Conservation (phyloP, 2,113 vertebrate species). For the Myrmophylax atrothorax region DNA sequence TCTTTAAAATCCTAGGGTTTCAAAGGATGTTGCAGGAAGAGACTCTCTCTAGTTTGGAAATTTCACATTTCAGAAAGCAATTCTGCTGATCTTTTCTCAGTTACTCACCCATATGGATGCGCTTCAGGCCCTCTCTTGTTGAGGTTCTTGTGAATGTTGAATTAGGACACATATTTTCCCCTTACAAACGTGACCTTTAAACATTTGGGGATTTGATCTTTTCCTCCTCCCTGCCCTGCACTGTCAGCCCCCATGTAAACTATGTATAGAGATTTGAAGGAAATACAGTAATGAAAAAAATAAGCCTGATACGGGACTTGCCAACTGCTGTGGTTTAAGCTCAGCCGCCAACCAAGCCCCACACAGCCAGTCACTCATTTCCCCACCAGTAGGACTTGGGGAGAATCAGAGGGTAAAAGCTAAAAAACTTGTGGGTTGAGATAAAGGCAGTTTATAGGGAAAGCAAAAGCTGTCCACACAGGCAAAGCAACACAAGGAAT, state of each 20-base stretch:
- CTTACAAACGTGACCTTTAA: not conserved
- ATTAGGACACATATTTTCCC: not conserved
- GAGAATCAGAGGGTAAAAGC: not conserved
- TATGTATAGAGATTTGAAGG: not conserved
- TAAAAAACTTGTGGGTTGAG: not conserved
- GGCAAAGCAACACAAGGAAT: not conserved
- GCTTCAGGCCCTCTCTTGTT: not conserved
- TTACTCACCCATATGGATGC: fast-evolving
- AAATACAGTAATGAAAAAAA: not conserved
- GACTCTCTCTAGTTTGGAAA: not conserved
- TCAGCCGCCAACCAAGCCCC: not conserved
- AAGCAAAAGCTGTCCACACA: not conserved
- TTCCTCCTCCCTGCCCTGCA: fast-evolving
- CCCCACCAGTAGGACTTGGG: not conserved
- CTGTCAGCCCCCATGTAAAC: not conserved
- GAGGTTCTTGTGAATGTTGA: not conserved
- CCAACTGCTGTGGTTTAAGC: not conserved
- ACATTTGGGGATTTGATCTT: not conserved
- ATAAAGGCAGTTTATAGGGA: not conserved
- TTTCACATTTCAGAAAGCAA: not conserved
- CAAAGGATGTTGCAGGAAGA: not conserved
- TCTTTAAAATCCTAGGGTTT: not conserved
- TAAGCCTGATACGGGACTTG: not conserved
- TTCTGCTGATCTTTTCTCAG: not conserved
- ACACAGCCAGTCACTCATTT: not conserved